phyloP scores from a whole-genome alignment of 2,797 vertebrate species.

The Eulemur mongoz region DNA sequence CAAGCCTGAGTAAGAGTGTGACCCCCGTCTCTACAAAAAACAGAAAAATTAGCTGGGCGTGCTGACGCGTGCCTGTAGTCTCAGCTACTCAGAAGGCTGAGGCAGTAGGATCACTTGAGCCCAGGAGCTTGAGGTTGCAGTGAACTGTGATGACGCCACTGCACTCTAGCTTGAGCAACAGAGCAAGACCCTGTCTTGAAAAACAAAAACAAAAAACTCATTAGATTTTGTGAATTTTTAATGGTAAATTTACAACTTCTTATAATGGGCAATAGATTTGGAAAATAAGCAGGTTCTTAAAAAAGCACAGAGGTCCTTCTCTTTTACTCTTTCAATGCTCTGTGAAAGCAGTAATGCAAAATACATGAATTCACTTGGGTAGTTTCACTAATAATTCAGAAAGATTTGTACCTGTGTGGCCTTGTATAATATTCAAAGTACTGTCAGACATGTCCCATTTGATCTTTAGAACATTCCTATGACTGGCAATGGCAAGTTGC shows the following conservation, averaged over 20 bases:
- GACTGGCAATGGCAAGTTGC: not conserved
- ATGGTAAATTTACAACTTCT: not conserved
- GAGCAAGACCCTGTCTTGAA: not conserved
- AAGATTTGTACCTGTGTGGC: not conserved
- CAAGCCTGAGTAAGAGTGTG: not conserved
- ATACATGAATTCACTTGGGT: not conserved
- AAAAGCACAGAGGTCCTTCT: not conserved
- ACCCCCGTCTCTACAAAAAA: not conserved
- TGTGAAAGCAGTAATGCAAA: not conserved
- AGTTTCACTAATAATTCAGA: not conserved
- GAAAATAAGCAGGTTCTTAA: not conserved
- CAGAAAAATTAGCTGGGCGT: not conserved
- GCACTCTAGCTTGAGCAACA: not conserved
- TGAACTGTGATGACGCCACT: not conserved
- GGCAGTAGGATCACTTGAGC: not conserved
- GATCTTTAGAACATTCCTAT: not conserved
- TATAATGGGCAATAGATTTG: not conserved
- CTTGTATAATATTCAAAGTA: not conserved
- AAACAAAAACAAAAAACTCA: not conserved
- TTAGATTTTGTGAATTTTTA: not conserved
- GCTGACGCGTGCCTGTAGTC: not conserved
- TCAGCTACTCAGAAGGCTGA: not conserved
- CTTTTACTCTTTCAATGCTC: not conserved
- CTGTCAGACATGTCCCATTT: not conserved
- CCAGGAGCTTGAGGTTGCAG: not conserved